phyloP scores from a whole-genome alignment of 2,888 invertebrate species.

The Sclerodermus sp. region DNA sequence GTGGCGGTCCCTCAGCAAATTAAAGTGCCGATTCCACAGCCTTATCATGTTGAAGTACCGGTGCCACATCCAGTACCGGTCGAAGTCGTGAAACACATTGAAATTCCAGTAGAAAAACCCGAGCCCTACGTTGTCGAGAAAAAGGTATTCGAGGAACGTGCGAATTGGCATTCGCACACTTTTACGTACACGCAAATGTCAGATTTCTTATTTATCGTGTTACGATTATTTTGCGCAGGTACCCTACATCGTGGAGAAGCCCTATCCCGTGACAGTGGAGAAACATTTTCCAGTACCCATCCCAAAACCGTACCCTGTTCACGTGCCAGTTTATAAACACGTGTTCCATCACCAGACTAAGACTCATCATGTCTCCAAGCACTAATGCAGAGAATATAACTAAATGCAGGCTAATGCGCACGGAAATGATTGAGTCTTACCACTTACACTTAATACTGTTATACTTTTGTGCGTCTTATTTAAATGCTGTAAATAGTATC shows the following conservation, averaged over 20 bases:
- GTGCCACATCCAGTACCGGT: conserved; percentile 54
- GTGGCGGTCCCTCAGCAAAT: conserved; percentile 63
- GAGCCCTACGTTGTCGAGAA: conserved; percentile 65
- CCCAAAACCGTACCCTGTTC: conserved; percentile 63
- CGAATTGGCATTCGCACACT: too few relatives aligned
- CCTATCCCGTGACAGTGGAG: conserved; percentile 63
- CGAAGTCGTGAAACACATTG: conserved; percentile 62
- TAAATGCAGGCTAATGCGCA: too few relatives aligned
- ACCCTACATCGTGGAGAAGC: conserved; percentile 64
- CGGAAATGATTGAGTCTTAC: too few relatives aligned
- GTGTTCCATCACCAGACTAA: conserved; percentile 53
- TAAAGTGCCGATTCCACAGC: conserved; percentile 63
- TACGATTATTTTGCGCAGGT: conserved; percentile 38
- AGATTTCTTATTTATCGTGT: neutral
- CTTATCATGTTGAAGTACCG: conserved; percentile 63
- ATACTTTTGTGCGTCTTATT: too few relatives aligned
- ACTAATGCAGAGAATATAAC: too few relatives aligned
- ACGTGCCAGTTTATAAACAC: conserved; percentile 63
- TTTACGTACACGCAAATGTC: too few relatives aligned
- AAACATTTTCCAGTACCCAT: conserved; percentile 62
- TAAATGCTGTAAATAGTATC: too few relatives aligned
- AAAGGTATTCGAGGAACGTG: too few relatives aligned
- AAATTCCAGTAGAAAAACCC: conserved; percentile 64
- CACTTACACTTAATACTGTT: too few relatives aligned
- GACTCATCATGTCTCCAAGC: conserved; percentile 44